Evolutionary conservation across 2,888 invertebrate genomes (phyloP).

Genomic region (Periphyllus acericola): DNA sequence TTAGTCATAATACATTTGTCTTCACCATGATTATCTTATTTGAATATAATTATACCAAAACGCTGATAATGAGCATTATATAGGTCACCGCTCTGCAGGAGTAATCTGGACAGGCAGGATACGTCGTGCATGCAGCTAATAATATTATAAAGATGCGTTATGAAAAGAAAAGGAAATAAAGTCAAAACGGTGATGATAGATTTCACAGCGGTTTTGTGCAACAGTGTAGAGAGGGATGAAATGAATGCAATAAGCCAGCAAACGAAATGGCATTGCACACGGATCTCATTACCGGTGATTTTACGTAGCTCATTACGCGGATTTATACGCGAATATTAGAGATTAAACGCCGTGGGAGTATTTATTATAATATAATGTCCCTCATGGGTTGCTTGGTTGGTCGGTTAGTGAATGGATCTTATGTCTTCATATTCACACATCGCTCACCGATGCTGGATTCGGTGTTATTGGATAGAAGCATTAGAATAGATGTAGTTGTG

Average conservation of each 20-base stretch:
- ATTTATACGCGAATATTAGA: slow-evolving; percentile 23
- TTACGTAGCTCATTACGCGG: slow-evolving; percentile 16
- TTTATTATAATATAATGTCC: slow-evolving; percentile 39
- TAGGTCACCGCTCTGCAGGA: background rate
- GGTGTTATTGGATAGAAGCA: slow-evolving; percentile 16
- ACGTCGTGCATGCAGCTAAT: background rate
- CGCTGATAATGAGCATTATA: too few relatives aligned
- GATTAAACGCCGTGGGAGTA: slow-evolving; percentile 15
- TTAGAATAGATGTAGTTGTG: background rate
- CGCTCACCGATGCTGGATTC: background rate
- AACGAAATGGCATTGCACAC: background rate
- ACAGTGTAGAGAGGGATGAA: background rate
- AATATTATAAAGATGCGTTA: background rate
- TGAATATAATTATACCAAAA: too few relatives aligned
- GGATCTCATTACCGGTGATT: slow-evolving; percentile 22
- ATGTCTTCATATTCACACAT: background rate
- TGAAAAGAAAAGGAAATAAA: background rate
- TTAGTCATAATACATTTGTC: too few relatives aligned
- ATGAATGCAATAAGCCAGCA: slow-evolving; percentile 44
- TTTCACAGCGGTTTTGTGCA: background rate
- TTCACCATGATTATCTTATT: too few relatives aligned
- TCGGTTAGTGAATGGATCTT: background rate
- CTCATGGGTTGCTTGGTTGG: background rate
- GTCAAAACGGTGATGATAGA: background rate
- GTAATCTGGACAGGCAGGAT: background rate